Percentiles rank a stretch among this genome's conserved stretches.
phyloP scores from a whole-genome alignment of 1,140 invertebrate species.

The Penaeus vannamei region DNA sequence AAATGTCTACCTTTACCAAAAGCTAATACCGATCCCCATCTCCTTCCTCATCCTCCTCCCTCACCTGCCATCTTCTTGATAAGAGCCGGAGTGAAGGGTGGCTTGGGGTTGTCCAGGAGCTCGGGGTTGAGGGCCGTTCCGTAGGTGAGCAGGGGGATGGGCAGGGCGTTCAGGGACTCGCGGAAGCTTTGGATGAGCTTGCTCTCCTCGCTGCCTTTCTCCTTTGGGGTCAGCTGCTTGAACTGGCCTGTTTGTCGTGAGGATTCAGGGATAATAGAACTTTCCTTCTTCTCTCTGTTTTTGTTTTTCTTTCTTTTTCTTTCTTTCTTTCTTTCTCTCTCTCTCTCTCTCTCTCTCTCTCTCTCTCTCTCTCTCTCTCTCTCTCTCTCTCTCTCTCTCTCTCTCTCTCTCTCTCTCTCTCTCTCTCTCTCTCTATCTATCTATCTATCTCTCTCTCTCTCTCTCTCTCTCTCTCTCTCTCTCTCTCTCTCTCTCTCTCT shows the following conservation, averaged over 20 bases:
- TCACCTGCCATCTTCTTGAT: slow-evolving; percentile 41
- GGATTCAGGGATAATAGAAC: no score
- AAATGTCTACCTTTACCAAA: neutral
- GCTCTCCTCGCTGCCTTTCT: slow-evolving; percentile 55
- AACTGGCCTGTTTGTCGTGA: slow-evolving; percentile 26
- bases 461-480: no score
- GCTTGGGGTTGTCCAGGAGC: slow-evolving; percentile 49
- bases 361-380: no score
- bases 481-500: no score
- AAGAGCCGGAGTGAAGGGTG: slow-evolving; percentile 16
- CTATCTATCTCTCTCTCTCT: no score
- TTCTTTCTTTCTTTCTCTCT: no score
- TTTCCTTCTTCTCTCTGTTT: no score
- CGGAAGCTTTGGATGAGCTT: slow-evolving; percentile 47
- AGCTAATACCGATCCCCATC: neutral
- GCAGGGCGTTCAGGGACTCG: slow-evolving; percentile 27
- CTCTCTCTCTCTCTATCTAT: no score
- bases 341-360: no score
- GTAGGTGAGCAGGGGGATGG: slow-evolving; percentile 19
- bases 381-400: no score
- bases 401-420: no score
- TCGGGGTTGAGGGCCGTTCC: slow-evolving; percentile 36
- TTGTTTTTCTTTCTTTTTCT: no score
- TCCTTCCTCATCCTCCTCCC: neutral
- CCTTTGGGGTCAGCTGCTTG: slow-evolving; percentile 48